Conservation (phyloP, 2,113 vertebrate genomes). For the Dasyornis broadbenti region DNA sequence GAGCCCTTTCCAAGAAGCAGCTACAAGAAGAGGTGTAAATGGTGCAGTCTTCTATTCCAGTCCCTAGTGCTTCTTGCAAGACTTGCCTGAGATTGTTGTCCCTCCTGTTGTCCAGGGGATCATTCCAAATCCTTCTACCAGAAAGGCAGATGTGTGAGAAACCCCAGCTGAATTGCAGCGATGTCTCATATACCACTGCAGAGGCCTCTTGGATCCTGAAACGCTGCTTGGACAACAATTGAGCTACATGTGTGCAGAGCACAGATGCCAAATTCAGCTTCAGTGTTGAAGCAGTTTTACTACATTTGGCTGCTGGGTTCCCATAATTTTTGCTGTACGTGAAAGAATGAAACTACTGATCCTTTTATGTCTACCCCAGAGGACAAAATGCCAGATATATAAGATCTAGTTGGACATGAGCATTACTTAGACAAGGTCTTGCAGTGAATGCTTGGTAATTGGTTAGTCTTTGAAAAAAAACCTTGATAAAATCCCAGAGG, state of each 20-base stretch:
- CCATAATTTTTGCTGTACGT: conserved; percentile 37
- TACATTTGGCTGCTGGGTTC: conserved; percentile 41
- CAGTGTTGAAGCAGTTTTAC: conserved; percentile 45
- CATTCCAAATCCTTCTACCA: conserved; percentile 16
- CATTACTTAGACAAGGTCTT: neutral
- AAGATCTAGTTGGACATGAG: neutral
- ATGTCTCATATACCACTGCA: conserved; percentile 15
- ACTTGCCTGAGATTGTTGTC: neutral
- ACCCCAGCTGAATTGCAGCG: neutral
- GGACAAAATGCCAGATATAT: conserved; percentile 19
- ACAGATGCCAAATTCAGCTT: conserved; percentile 24
- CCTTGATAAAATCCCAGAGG: neutral
- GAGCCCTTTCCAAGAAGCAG: neutral
- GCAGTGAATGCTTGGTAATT: neutral
- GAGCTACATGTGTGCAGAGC: conserved; percentile 19
- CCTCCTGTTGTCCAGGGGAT: neutral
- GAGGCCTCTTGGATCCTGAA: conserved; percentile 51
- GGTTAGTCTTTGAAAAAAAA: neutral
- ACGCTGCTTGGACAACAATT: neutral
- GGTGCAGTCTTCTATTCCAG: neutral
- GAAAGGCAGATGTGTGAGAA: conserved; percentile 47
- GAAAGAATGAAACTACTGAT: conserved; percentile 53
- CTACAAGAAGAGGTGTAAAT: neutral
- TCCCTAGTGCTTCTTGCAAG: neutral
- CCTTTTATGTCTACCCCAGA: conserved; percentile 22